Evolutionary conservation across 2,797 vertebrate genomes (phyloP), one percentile per base, ranked within the genome.

Genomic region (Pempheris klunzingeri): DNA sequence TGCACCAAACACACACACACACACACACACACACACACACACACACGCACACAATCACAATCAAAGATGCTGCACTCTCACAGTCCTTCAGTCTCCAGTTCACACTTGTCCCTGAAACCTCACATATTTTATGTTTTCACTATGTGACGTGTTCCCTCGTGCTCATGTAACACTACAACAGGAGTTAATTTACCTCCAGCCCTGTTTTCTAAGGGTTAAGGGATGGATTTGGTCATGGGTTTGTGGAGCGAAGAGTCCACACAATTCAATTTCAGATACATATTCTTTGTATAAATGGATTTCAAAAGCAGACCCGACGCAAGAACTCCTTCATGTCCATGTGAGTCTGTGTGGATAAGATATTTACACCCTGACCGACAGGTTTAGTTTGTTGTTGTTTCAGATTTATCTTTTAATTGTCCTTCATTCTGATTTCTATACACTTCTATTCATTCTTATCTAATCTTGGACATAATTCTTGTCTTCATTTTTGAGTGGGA

Each of bases 1-100:
- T 78, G 74, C 77, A 52, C 30, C 58, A 22, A n/a, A 62, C 63
- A 55, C 79, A 74, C 64, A 69, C 71, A 57, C 66, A 65, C 73
- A 28, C 26, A 53, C 59, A 54, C 34, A 53, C 69, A 50, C 68
- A 24, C 32, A 38, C 74, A 67, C 54, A 66, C 75, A n/a, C n/a
- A n/a, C n/a, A n/a, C n/a, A n/a, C n/a, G n/a, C n/a, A n/a, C n/a
- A n/a, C n/a, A 64, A 47, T 3, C 50, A 39, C 52, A 52, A 4
- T 24, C 39, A 68, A 2, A 81, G 15, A 85, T 53, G 62, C 59
- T 28, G 28, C 10, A 32, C 22, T 17, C 53, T 50, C 52, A 60
- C 38, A 26, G 52, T 57, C 64, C 34, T 44, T 63, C 52, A 58
- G 52, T 67, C 60, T 17, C 9, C 26, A 66, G 17, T n/a, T 36